Evolutionary conservation across 23 tunicate species (phyloP).

Genomic region (Oikopleura albicans): DNA sequence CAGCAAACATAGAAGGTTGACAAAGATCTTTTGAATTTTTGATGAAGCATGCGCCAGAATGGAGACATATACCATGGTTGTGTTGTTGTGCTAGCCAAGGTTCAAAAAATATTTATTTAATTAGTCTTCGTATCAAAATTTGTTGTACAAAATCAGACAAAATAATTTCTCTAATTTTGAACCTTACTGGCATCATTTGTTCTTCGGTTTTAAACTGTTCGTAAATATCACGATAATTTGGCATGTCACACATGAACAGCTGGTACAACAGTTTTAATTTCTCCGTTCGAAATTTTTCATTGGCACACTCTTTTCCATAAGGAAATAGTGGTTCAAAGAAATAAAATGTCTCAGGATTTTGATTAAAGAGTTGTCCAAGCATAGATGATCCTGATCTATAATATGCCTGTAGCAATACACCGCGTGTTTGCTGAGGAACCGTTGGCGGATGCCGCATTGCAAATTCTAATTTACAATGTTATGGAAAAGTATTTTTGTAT

Average conservation of each 20-base stretch:
- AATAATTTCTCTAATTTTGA: no score
- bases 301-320: background rate
- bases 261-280: no score
- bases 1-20: conserved; percentile 10
- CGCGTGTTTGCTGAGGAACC: conserved; percentile 17
- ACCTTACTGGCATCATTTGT: no score
- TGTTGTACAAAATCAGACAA: no score
- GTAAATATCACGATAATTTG: background rate
- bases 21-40: background rate
- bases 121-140: no score
- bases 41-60: background rate
- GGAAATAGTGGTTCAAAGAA: background rate
- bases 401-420: conserved; percentile 15
- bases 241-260: background rate
- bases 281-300: background rate
- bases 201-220: background rate
- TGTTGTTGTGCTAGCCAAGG: background rate
- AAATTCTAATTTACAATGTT: no score
- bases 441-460: no score
- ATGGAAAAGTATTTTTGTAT: no score
- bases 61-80: background rate
- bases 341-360: background rate
- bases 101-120: no score
- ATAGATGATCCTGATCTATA: background rate
- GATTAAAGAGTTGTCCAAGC: background rate